Base-by-base conservation (phyloP, 2,797 vertebrate species). In the Melopsittacus undulatus region DNA sequence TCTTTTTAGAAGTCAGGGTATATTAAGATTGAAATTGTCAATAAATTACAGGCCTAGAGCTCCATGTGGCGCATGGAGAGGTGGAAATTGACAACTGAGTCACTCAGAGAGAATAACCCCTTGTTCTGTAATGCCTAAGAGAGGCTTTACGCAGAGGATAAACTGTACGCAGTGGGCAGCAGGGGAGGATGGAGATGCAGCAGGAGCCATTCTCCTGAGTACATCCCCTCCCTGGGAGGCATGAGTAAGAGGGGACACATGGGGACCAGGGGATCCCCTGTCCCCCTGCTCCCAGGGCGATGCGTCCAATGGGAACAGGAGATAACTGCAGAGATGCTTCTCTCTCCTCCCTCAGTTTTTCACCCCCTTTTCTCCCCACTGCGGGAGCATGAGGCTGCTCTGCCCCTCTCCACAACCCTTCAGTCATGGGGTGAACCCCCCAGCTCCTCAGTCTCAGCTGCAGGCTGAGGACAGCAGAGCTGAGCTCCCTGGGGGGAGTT, bases 1-100 rank as follows among this genome's bases (percentile, higher is more conserved):
- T 70, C 68, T 90, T 92, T 94, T 93, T 83, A 69, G 82, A 89
- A 95, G 79, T 76, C 91, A 86, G 92, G 79, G 42, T 82, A n/a
- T 89, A 74, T 92, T 91, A 94, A 89, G 89, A 81, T 52, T 75
- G 13, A 89, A 82, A 88, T 76, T 85, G 82, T 83, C 90, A 89
- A 80, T 91, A 92, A 86, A 84, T 92, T 91, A 36, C 42, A 89
- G 62, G 32, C 78, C 68, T 38, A 17, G 54, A 2, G 6, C 62
- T 94, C 45, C 56, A 40, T 2, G 7, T 7, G 6, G 22, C 23
- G 4, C 13, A 16, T 4, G 40, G 48, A 74, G 59, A 77, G 38
- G 80, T 79, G 62, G 36, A 51, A 82, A 62, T 59, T 61, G 67
- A 69, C 85, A 91, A 69, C 57, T 3, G 5, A 68, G 48, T 92